phyloP scores from a whole-genome alignment of 1,140 invertebrate genomes.

The Akabosia matsudoensis region DNA sequence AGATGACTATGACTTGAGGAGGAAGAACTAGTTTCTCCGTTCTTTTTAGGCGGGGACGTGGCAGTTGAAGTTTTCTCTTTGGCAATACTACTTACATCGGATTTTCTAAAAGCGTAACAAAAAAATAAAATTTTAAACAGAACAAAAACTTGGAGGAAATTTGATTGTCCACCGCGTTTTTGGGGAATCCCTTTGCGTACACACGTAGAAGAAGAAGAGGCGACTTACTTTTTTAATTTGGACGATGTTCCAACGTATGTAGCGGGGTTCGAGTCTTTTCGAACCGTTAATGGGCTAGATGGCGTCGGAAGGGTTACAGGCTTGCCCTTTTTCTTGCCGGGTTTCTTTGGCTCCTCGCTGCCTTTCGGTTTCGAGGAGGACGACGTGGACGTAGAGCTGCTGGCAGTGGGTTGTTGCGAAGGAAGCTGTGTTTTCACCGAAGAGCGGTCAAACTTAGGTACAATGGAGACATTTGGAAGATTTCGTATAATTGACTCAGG shows the following conservation, averaged over 20 bases:
- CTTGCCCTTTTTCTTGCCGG: constrained; percentile 39
- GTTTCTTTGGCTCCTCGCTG: constrained; percentile 20
- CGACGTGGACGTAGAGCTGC: background rate
- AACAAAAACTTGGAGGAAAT: background rate
- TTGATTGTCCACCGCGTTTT: background rate
- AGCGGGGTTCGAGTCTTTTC: constrained; percentile 44
- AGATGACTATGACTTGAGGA: background rate
- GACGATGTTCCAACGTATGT: constrained; percentile 34
- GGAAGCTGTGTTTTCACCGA: constrained; percentile 36
- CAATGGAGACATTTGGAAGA: constrained; percentile 46
- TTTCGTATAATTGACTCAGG: constrained; percentile 38
- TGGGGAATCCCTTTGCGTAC: too few relatives aligned
- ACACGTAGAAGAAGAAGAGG: too few relatives aligned
- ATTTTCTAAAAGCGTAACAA: background rate
- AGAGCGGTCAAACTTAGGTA: constrained; percentile 44
- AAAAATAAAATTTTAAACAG: background rate
- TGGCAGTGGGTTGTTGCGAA: background rate
- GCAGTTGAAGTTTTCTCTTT: background rate
- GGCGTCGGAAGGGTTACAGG: constrained; percentile 30
- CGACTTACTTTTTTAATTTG: constrained; percentile 34
- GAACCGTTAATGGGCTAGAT: constrained; percentile 45
- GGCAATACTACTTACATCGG: background rate
- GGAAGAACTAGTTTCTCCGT: too few relatives aligned
- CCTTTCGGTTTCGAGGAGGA: constrained; percentile 12
- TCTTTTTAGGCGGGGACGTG: too few relatives aligned